Conservation (phyloP, 2,888 invertebrate genomes). For the Drosophila nr. perissopoda region DNA sequence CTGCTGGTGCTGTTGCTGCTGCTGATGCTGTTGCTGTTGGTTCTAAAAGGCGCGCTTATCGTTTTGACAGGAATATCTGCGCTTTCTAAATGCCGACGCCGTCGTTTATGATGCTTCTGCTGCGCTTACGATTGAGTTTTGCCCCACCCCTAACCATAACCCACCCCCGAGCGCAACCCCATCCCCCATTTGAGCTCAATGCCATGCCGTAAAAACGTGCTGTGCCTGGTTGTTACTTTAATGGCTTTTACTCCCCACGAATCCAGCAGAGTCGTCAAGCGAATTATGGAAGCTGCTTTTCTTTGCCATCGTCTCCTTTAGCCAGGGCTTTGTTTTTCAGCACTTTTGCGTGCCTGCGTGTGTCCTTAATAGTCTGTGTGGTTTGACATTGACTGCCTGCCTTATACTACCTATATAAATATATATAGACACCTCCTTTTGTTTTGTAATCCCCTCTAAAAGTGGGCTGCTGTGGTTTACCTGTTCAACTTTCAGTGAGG, state of each 20-base stretch:
- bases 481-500: slow-evolving; percentile 27
- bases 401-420: slow-evolving; percentile 45
- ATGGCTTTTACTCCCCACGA: slow-evolving; percentile 81
- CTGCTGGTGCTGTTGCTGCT: slow-evolving; percentile 6
- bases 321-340: slow-evolving; percentile 74
- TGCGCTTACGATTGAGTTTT: slow-evolving; percentile 77
- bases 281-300: slow-evolving; percentile 75
- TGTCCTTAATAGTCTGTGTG: slow-evolving; percentile 79
- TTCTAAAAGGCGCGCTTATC: slow-evolving; percentile 75
- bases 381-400: slow-evolving; percentile 77
- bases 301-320: slow-evolving; percentile 30
- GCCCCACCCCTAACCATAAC: slow-evolving; percentile 5
- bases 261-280: slow-evolving; percentile 71
- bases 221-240: slow-evolving; percentile 80
- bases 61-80: slow-evolving; percentile 81
- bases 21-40: slow-evolving; percentile 12
- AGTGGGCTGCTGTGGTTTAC: slow-evolving; percentile 41
- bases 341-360: slow-evolving; percentile 80
- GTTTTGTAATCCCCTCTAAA: slow-evolving; percentile 59
- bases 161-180: slow-evolving; percentile 4
- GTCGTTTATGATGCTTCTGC: slow-evolving; percentile 76
- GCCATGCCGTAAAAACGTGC: slow-evolving; percentile 74
- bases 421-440: slow-evolving; percentile 37
- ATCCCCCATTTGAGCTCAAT: slow-evolving; percentile 28
- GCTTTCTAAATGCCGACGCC: slow-evolving; percentile 80